These are phyloP conservation scores for Napeogenes sylphis DNA, from an alignment of 2,888 invertebrate species.

Conservation along the genomic window DNA sequence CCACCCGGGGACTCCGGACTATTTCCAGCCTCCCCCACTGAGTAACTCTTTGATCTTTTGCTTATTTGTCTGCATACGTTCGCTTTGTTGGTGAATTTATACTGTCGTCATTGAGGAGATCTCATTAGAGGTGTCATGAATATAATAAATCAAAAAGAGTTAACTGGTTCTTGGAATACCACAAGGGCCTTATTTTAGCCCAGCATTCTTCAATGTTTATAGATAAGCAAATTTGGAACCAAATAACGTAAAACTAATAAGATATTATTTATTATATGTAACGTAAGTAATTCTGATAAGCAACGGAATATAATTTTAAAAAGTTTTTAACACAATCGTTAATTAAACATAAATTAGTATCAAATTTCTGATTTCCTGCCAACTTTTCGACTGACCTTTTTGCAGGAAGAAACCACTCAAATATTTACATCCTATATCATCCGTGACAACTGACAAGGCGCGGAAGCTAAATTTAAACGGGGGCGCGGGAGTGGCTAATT, in stretches of 20 bases:
- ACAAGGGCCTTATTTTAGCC: too few species aligned
- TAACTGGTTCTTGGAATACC: too few species aligned
- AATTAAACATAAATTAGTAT: too few species aligned
- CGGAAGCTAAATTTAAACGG: slow-evolving; percentile 51
- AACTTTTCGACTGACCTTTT: slow-evolving; percentile 17
- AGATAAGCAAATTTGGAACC: too few species aligned
- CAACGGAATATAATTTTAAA: too few species aligned
- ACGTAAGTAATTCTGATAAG: too few species aligned
- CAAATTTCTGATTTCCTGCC: too few species aligned
- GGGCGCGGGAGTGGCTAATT: slow-evolving; percentile 37
- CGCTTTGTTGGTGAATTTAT: neutral
- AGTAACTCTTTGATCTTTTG: slow-evolving; percentile 22
- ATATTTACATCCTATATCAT: slow-evolving; percentile 20
- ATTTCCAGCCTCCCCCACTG: slow-evolving; percentile 30
- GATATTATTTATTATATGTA: too few species aligned
- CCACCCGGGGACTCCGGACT: slow-evolving; percentile 23
- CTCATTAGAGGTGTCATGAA: neutral
- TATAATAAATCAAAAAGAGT: too few species aligned
- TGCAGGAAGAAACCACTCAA: slow-evolving; percentile 27
- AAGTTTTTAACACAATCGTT: too few species aligned
- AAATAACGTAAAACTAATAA: too few species aligned
- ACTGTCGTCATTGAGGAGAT: neutral
- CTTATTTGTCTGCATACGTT: slow-evolving; percentile 11
- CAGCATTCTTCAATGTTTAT: too few species aligned
- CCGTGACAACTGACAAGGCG: slow-evolving; percentile 32